A percentile compares a stretch with the other conserved stretches of the same genome.
phyloP scores from a whole-genome alignment of 2,888 invertebrate species.

The Nemapogon koenigi region DNA sequence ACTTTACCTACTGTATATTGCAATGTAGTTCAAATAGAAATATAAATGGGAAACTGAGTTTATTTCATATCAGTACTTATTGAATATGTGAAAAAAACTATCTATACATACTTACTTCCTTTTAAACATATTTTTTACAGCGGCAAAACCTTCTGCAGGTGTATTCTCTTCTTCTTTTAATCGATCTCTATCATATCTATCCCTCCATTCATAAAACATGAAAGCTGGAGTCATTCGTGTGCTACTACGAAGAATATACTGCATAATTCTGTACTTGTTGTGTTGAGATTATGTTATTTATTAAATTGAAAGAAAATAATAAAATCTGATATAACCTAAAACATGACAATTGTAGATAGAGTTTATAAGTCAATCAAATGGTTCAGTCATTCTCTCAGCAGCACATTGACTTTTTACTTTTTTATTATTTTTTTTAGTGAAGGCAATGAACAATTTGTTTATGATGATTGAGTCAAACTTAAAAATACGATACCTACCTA shows the following conservation, averaged over 20 bases:
- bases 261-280: slow-evolving; percentile 1
- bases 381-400: too few species aligned
- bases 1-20: too few species aligned
- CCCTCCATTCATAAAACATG: slow-evolving; percentile 23
- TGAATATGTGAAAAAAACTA: too few species aligned
- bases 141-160: slow-evolving; percentile 47
- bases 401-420: too few species aligned
- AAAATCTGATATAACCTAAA: neutral
- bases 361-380: neutral
- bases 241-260: slow-evolving; percentile 31
- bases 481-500: too few species aligned
- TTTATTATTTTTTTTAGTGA: too few species aligned
- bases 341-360: neutral
- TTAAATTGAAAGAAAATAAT: neutral
- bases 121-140: slow-evolving; percentile 52
- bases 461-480: too few species aligned
- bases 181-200: slow-evolving; percentile 29
- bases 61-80: too few species aligned
- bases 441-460: too few species aligned
- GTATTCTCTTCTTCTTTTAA: slow-evolving; percentile 16
- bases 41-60: too few species aligned
- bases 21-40: too few species aligned
- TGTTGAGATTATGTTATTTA: neutral
- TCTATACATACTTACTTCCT: slow-evolving; percentile 37
- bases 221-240: slow-evolving; percentile 34